A percentile compares a stretch with the other conserved stretches of the same genome.
phyloP scores from a whole-genome alignment of 2,888 invertebrate genomes.

The Tachina lurida region DNA sequence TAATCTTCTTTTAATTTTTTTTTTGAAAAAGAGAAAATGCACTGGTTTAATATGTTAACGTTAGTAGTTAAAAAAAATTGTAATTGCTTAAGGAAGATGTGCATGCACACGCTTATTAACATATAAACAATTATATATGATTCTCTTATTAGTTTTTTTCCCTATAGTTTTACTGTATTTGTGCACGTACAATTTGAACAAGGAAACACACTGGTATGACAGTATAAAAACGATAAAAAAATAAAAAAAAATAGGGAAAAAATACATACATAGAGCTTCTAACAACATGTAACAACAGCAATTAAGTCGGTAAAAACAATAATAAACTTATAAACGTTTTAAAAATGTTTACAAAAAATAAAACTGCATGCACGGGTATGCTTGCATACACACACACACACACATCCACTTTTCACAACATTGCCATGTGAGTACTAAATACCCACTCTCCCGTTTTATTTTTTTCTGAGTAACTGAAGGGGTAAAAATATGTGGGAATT shows the following conservation, averaged over 20 bases:
- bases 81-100: too few species aligned
- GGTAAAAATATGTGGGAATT: slow-evolving; percentile 14
- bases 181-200: slow-evolving; percentile 33
- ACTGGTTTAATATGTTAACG: too few species aligned
- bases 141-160: not conserved
- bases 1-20: too few species aligned
- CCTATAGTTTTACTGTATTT: slow-evolving; percentile 9
- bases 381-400: not conserved
- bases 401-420: slow-evolving; percentile 1
- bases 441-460: not conserved
- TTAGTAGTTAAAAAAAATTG: too few species aligned
- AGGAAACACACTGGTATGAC: slow-evolving; percentile 43
- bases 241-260: slow-evolving; percentile 1
- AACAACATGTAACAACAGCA: slow-evolving; percentile 68
- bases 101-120: too few species aligned
- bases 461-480: not conserved
- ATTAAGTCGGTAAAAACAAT: slow-evolving; percentile 59
- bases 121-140: too few species aligned
- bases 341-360: not conserved
- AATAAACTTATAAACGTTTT: slow-evolving; percentile 29
- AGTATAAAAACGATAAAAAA: slow-evolving; percentile 40
- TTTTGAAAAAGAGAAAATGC: too few species aligned
- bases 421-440: not conserved
- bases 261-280: not conserved
- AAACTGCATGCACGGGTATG: too few species aligned